These are phyloP conservation scores for Melanotaenia pygmaea DNA, from an alignment of 2,797 vertebrate genomes.

Conservation along the genomic window DNA sequence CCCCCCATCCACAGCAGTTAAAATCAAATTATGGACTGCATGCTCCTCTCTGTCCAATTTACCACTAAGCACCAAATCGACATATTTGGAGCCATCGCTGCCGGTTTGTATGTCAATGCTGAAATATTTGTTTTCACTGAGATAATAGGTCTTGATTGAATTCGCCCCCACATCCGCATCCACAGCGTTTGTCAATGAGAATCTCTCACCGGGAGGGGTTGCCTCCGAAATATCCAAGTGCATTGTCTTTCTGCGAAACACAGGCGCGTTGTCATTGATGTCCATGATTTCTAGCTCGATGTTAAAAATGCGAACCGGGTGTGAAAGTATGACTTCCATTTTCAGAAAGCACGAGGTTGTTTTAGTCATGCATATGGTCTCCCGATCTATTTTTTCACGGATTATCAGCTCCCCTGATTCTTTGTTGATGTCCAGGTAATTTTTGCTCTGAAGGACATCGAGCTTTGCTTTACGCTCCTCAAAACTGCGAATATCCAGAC, in stretches of 20 bases:
- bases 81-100: conserved; percentile 84
- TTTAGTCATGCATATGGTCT: conserved; percentile 81
- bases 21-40: conserved; percentile 78
- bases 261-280: conserved; percentile 86
- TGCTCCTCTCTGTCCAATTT: conserved; percentile 84
- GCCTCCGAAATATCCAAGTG: conserved; percentile 85
- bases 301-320: conserved; percentile 84
- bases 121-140: conserved; percentile 85
- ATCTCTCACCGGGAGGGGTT: conserved; percentile 83
- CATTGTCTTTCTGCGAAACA: conserved; percentile 85
- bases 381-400: conserved; percentile 83
- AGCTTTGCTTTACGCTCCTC: conserved; percentile 81
- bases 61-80: conserved; percentile 83
- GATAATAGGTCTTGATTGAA: conserved; percentile 85
- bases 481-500: conserved; percentile 79
- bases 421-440: conserved; percentile 85
- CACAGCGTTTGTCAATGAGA: conserved; percentile 86
- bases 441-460: conserved; percentile 82
- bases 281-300: conserved; percentile 85
- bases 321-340: conserved; percentile 84
- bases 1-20: conserved; percentile 85
- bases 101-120: conserved; percentile 83
- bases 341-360: conserved; percentile 84
- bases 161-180: conserved; percentile 87
- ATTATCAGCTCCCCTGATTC: conserved; percentile 83